Evolutionary conservation across 2,888 invertebrate species (phyloP), one percentile per base, ranked within the genome.

Genomic region (Melanchra persicariae): DNA sequence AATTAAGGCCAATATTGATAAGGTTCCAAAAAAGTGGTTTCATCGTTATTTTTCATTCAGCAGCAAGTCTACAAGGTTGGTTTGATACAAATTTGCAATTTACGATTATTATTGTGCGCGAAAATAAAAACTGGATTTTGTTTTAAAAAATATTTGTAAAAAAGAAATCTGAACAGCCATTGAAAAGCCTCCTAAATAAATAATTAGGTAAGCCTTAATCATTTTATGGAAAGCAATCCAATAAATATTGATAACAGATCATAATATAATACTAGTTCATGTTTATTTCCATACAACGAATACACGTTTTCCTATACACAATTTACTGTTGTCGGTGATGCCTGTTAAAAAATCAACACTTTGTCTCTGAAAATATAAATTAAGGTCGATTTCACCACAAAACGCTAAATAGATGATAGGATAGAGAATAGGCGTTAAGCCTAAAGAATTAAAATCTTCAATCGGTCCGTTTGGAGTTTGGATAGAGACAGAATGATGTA

Each of bases 1-100:
- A 77, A 65, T 79, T 84, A 61, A 80, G 74, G 69, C 60, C 77
- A 75, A 17, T 75, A 79, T 72, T 79, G 55, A 70, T 85, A 84
- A 84, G 69, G 54, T 59, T 72, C 61, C 54, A 67, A 67, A 54
- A 61, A 67, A 62, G 55, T 55, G 67, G 40, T 63, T 67, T 64
- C 54, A 30, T 68, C 51, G 5, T 43, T 30, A 34, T n/a, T 57
- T 62, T 62, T 70, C 30, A 24, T 71, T 77, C 55, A 24, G 37
- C 55, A 63, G 22, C 19, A 34, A 30, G 24, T 51, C 6, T 49
- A 10, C 54, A 74, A 49, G 40, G 40, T 75, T 72, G 12, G 9
- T 43, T 78, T 58, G 3, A 26, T 52, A 22, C 1, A 19, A 52
- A 40, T 52, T 45, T 4, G 15, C 17, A 70, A 52, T 40, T 40